A percentile compares a stretch with the other conserved stretches of the same genome.
Conservation (phyloP, 1,140 invertebrate genomes). For the Triops cancriformis region DNA sequence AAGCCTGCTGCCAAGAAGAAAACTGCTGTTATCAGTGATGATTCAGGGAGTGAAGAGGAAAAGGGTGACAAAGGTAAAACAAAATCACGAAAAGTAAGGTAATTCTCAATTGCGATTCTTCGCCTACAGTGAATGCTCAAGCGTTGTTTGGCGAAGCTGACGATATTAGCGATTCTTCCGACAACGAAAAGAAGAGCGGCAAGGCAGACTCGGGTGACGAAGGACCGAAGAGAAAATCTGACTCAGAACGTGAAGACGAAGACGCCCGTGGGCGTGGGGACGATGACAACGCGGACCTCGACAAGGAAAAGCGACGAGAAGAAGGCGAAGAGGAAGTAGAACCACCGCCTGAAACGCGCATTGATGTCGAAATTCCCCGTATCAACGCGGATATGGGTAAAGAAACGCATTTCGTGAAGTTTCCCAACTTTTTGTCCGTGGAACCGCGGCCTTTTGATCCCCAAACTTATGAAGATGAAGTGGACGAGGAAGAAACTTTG, state of each 20-base stretch:
- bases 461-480: slow-evolving; percentile 95
- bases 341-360: slow-evolving; percentile 78
- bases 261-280: slow-evolving; percentile 25
- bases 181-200: slow-evolving; percentile 23
- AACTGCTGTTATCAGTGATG: not conserved
- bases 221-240: slow-evolving; percentile 42
- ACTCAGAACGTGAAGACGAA: slow-evolving; percentile 36
- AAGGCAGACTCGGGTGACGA: slow-evolving; percentile 54
- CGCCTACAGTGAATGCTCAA: slow-evolving; percentile 44
- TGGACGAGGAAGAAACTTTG: slow-evolving; percentile 95
- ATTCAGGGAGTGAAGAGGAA: not conserved
- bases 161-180: slow-evolving; percentile 62
- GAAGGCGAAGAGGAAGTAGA: slow-evolving; percentile 62
- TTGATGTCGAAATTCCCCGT: slow-evolving; percentile 93
- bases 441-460: slow-evolving; percentile 90
- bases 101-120: not conserved
- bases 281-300: slow-evolving; percentile 22
- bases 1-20: not conserved
- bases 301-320: slow-evolving; percentile 36
- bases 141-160: slow-evolving; percentile 88
- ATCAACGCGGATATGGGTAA: slow-evolving; percentile 84
- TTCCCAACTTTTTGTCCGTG: slow-evolving; percentile 86
- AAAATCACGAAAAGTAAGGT: not conserved
- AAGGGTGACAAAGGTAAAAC: not conserved
- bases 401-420: slow-evolving; percentile 88